Conservation (phyloP, 2,888 invertebrate species). For the Hemicrepidius hirtus region DNA sequence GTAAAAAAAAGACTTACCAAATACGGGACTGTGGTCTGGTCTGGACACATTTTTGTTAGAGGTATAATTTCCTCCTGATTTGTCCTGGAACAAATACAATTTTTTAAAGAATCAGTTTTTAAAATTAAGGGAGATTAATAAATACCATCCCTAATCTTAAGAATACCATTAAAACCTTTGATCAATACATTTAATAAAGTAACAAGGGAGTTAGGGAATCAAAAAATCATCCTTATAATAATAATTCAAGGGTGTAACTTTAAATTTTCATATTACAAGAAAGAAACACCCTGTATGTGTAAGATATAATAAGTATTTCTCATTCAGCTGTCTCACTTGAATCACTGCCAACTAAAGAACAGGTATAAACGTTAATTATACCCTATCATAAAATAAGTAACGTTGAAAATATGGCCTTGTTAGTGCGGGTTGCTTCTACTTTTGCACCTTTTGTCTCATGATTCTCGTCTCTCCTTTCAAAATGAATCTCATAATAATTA, state of each 20-base stretch:
- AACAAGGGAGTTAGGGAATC: too few relatives aligned
- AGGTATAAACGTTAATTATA: slow-evolving; percentile 11
- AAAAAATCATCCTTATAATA: too few relatives aligned
- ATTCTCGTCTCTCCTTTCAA: not conserved
- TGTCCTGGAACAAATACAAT: slow-evolving; percentile 80
- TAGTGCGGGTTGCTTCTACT: slow-evolving; percentile 10
- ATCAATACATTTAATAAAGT: too few relatives aligned
- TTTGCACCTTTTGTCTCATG: slow-evolving; percentile 7
- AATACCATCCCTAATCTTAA: too few relatives aligned
- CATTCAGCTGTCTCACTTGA: too few relatives aligned
- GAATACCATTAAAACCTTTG: too few relatives aligned
- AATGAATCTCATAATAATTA: too few relatives aligned
- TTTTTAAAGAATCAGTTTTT: not conserved
- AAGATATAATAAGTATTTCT: too few relatives aligned
- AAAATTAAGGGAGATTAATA: too few relatives aligned
- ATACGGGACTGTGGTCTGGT: slow-evolving; percentile 91
- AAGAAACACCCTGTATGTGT: too few relatives aligned
- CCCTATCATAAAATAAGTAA: slow-evolving; percentile 8
- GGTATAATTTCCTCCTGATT: slow-evolving; percentile 84
- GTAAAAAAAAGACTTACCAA: slow-evolving; percentile 79
- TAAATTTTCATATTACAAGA: too few relatives aligned
- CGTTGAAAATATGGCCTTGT: slow-evolving; percentile 8
- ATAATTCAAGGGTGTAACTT: too few relatives aligned
- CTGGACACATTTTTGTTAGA: slow-evolving; percentile 86
- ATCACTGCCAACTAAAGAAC: not conserved